Evolutionary conservation across 2,797 vertebrate species (phyloP), one percentile per base, ranked within the genome.

Genomic region (Melanotaenia boesemani): DNA sequence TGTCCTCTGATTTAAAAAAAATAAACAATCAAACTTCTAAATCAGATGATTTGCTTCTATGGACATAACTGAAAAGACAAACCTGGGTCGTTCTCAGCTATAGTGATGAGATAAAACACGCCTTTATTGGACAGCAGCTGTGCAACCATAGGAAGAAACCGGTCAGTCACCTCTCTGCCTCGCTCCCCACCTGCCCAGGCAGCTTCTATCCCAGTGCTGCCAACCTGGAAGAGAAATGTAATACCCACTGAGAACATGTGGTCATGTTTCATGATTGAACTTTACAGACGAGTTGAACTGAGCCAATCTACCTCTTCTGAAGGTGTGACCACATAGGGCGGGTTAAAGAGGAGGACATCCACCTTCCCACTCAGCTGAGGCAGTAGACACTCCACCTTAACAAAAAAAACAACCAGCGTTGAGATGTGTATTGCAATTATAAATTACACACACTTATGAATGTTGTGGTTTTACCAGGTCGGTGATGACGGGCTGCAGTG

Each of bases 301-400:
- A 50, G n/a, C 32, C 34, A 0, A 18, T 62, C 63, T 87, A 98
- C 98, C 96, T 99, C 98, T 76, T 96, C 95, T 74, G 97, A 94
- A 2, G 97, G 95, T 2, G 98, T 99, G 79, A 96, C 96, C 46
- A 98, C 98, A 0, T 99, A 99, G 0, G 97, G 98, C 20, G 98
- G 98, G 78, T 99, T 99, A 89, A 99, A 99, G 3, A 99, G 82
- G 54, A 99, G 93, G 13, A 99, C 91, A 12, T 98, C 97, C 73
- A 99, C 96, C 61, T 95, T 93, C 32, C 94, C 96, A 61, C 92
- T 88, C 70, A 99, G 64, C 72, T 95, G 93, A 9, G 97, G 96
- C 75, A 96, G 86, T 37, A 99, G 89, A 85, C 95, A 90, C 77
- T 94, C 83, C 50, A 95, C 96, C 97, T 99, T 0, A 1, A 74